Evolutionary conservation across 1,140 invertebrate species (phyloP), one percentile per base, ranked within the genome.

Genomic region (Potamilus streckersoni): DNA sequence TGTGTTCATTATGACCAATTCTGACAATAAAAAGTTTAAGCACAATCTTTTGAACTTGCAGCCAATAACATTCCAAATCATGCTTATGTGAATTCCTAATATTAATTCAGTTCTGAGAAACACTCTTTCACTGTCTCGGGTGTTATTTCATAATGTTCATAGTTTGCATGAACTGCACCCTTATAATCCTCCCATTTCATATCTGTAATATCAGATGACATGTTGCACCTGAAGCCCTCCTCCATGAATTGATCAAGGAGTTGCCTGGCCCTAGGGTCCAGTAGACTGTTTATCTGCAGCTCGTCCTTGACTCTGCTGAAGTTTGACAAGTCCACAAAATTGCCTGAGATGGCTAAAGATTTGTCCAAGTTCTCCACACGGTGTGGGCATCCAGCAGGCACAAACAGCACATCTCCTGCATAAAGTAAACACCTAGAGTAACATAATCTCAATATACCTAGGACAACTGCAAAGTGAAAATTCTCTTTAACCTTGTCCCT

Each of bases 261-360:
- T 31, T 88, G 84, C 15, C 67, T 60, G 23, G 84, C 77, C 64
- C 83, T 79, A 13, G 79, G 76, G 66, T 88, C 85, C 15, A 84
- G 23, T 4, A 85, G 58, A 27, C 73, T 72, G 73, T 74, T 86
- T 4, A 88, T 66, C 27, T 80, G 69, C 14, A 88, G 73, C 65
- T 88, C 85, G 20, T 80, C 70, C 67, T 78, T 77, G 1, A 84
- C 84, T 27, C 59, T 17, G 2, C 67, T 19, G 56, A 84, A 80
- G 74, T 88, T 88, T 17, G 87, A 84, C 15, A 80, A 55, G 74
- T 87, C 83, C 13, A 88, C 86, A 84, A 86, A 85, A 69, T 88
- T 88, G 16, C 80, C 81, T 31, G 86, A 87, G n/a, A 88, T 83
- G 14, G 87, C 87, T 5, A 88, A 27, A 1, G 83, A 81, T 55